Evolutionary conservation across 2,797 vertebrate genomes (phyloP).

Genomic region (Neopelma chrysocephalum): DNA sequence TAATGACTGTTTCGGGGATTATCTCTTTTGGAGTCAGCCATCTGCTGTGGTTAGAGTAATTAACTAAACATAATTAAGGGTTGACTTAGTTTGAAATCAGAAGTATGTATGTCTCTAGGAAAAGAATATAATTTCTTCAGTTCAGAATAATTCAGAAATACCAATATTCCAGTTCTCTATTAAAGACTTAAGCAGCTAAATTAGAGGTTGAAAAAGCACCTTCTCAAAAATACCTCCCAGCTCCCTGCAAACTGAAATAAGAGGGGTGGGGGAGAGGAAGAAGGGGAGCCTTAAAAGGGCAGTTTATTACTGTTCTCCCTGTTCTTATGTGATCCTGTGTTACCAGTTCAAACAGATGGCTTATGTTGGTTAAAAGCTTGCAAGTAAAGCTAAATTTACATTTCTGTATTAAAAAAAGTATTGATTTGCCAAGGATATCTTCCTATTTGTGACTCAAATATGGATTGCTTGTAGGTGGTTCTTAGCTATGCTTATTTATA

Average conservation of each 20-base stretch:
- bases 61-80: constrained; percentile 52
- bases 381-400: background rate
- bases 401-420: background rate
- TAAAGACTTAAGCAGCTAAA: background rate
- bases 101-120: background rate
- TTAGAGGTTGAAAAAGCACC: background rate
- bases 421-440: background rate
- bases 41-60: constrained; percentile 82
- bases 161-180: background rate
- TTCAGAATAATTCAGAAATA: background rate
- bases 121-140: background rate
- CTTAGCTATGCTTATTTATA: background rate
- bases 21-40: constrained; percentile 86
- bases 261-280: background rate
- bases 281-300: background rate
- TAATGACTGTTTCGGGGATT: constrained; percentile 90
- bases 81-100: constrained; percentile 56
- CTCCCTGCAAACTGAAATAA: background rate
- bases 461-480: background rate
- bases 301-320: background rate
- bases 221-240: background rate
- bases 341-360: background rate
- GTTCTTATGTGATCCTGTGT: background rate
- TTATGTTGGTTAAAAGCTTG: background rate
- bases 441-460: background rate